Evolutionary conservation across 2,888 invertebrate species (phyloP).

Genomic region (Tetanocera ferruginea): DNA sequence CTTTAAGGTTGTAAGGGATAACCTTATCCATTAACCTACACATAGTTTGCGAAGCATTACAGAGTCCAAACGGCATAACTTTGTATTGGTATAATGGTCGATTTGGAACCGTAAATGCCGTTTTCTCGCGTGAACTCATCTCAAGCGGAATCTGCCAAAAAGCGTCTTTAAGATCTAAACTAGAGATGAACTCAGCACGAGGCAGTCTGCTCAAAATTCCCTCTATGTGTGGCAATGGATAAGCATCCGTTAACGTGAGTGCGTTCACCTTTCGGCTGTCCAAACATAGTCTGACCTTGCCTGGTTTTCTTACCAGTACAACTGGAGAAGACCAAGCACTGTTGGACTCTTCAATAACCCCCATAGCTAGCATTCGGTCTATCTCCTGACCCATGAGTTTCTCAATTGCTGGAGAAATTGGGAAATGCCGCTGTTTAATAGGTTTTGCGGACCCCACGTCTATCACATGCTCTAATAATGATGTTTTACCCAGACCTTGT

Average conservation of each 20-base stretch:
- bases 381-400: too few species aligned
- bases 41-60: too few species aligned
- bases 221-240: conserved; percentile 40
- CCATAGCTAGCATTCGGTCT: too few species aligned
- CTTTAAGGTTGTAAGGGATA: not conserved
- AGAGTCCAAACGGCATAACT: not conserved
- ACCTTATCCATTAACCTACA: not conserved
- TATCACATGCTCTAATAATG: conserved; percentile 14
- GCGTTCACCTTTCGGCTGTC: too few species aligned
- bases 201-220: conserved; percentile 41
- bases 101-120: conserved; percentile 10
- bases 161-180: conserved; percentile 40
- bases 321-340: too few species aligned
- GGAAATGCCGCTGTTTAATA: too few species aligned
- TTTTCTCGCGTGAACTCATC: conserved; percentile 31
- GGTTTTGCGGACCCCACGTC: too few species aligned
- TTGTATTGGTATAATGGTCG: not conserved
- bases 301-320: too few species aligned
- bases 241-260: not conserved
- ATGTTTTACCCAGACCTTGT: conserved; percentile 17
- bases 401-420: too few species aligned
- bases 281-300: too few species aligned
- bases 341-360: too few species aligned
- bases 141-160: too few species aligned
- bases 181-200: conserved; percentile 38